Evolutionary conservation across 2,888 invertebrate species (phyloP).

Genomic region (Eugnorisma glareosa): DNA sequence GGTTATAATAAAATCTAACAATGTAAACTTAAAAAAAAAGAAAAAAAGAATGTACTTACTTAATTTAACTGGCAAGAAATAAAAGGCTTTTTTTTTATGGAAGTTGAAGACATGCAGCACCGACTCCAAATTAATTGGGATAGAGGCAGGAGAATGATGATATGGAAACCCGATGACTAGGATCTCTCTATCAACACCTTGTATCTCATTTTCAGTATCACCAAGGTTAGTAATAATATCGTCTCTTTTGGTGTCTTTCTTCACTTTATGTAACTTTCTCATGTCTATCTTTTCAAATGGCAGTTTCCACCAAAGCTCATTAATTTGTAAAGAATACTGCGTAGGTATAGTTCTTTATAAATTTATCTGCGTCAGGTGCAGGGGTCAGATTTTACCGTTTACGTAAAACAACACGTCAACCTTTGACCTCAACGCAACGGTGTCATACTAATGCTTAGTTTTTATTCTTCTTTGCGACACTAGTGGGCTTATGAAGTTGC

Average conservation of each 20-base stretch:
- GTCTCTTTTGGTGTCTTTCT: background rate
- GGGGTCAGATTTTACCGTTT: conserved; percentile 45
- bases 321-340: conserved; percentile 20
- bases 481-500: conserved; percentile 6
- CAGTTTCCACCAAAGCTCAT: conserved; percentile 8
- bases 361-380: conserved; percentile 4
- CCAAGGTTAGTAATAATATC: background rate
- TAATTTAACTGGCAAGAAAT: too few relatives aligned
- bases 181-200: background rate
- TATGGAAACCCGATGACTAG: background rate
- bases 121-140: background rate
- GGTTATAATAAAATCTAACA: too few relatives aligned
- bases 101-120: background rate
- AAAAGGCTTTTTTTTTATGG: too few relatives aligned
- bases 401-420: conserved; percentile 2
- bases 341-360: conserved; percentile 2
- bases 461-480: conserved; percentile 6
- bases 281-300: conserved; percentile 12
- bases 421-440: conserved; percentile 7
- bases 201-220: background rate
- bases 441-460: conserved; percentile 9
- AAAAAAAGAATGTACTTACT: too few relatives aligned
- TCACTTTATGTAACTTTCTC: conserved; percentile 3
- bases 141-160: background rate
- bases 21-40: too few relatives aligned